Percentiles rank a stretch among this genome's conserved stretches.
These are phyloP conservation scores for Narcine bancroftii DNA, from an alignment of 2,113 vertebrate genomes.

Conservation along the genomic window DNA sequence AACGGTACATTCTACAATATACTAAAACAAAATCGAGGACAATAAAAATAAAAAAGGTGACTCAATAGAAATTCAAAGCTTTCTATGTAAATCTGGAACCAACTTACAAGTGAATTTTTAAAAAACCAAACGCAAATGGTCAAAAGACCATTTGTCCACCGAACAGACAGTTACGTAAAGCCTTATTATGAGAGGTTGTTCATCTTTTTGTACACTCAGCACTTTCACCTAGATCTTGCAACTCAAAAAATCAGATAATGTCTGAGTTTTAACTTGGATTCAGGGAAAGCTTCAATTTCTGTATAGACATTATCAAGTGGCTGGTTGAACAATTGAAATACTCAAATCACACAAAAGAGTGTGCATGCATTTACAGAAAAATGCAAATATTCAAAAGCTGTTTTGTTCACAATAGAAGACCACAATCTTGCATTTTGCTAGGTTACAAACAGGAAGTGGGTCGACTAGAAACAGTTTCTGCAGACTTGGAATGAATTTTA, in stretches of 20 bases:
- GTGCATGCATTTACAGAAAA: neutral
- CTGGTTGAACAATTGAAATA: neutral
- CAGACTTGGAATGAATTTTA: neutral
- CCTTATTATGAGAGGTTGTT: neutral
- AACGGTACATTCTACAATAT: too few species aligned
- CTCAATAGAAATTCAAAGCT: constrained; percentile 60
- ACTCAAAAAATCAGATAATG: neutral
- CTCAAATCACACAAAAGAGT: neutral
- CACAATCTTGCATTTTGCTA: neutral
- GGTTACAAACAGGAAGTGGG: neutral
- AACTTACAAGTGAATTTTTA: constrained; percentile 43
- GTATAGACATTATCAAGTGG: neutral
- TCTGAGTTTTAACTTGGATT: neutral
- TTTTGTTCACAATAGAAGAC: neutral
- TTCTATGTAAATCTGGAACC: constrained; percentile 47
- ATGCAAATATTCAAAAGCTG: neutral
- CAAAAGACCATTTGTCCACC: too few species aligned
- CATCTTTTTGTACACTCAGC: neutral
- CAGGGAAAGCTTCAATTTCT: neutral
- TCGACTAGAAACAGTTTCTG: neutral
- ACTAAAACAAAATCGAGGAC: constrained; percentile 45
- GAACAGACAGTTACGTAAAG: neutral
- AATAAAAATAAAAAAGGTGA: constrained; percentile 68
- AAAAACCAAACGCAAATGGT: neutral
- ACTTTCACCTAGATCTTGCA: neutral